Evolutionary conservation across 2,797 vertebrate species (phyloP), one percentile per base, ranked within the genome.

Genomic region (Hypotaenidia philippensis): DNA sequence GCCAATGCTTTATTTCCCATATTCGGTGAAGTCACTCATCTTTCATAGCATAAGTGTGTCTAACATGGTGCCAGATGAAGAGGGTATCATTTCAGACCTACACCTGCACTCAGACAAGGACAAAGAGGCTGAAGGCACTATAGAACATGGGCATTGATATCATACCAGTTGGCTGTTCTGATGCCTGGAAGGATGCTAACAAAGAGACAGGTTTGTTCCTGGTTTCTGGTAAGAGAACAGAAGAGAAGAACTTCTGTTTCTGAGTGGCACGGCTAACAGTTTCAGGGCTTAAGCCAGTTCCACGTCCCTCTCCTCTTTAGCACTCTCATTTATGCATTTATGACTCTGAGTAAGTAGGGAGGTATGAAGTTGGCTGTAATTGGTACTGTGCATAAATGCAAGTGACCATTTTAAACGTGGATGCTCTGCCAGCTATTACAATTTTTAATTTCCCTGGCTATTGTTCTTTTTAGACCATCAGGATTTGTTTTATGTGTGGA

Each of bases 301-400:
- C 89, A 16, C 56, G 82, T 92, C 45, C 45, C 32, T 65, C 40
- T 57, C 60, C 56, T 80, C 49, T 77, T 92, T 59, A 91, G 71
- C 84, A 44, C 40, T 83, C 64, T 68, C 60, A 40, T 89, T 61
- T 89, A 44, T 18, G 66, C 75, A 87, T 89, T 85, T 77, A 91
- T 85, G 64, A 45, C 59, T 92, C 57, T 92, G 89, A 92, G 70
- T 82, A 93, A 93, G 84, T 74, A 80, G 27, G 47, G 81, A 91
- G 68, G 25, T 56, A 91, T 75, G 84, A 89, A 91, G 60, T 13
- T 83, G 89, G 63, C 87, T 95, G 91, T 87, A 92, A 92, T 26
- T 91, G 89, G 70, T 70, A 82, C 52, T 40, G 59, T 74, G 82
- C 26, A 66, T 83, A 94, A 94, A 83, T 70, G 75, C 79, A 94